Percentiles rank a stretch among this genome's conserved stretches.
These are phyloP conservation scores for Elymnias hypermnestra DNA, from an alignment of 1,140 invertebrate genomes.

Conservation along the genomic window DNA sequence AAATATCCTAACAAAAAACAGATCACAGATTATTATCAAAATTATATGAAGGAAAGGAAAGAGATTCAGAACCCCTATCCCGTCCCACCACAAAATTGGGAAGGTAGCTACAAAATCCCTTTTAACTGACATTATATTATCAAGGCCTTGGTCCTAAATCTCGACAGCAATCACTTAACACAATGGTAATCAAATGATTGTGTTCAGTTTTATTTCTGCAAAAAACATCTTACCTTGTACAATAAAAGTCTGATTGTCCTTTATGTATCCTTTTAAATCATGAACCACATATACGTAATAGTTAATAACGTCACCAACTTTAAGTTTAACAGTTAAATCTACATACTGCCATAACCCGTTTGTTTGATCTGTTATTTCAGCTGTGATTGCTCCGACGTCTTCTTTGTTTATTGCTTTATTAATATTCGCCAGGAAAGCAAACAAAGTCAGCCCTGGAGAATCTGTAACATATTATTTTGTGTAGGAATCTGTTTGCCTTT, in stretches of 20 bases:
- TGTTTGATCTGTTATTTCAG: slow-evolving; percentile 19
- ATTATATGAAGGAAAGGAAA: no score
- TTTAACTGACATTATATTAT: no score
- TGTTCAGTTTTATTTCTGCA: no score
- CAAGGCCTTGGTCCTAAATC: no score
- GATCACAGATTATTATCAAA: no score
- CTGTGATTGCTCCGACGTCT: slow-evolving; percentile 26
- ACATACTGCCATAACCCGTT: slow-evolving; percentile 45
- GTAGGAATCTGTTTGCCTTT: no score
- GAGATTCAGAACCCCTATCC: no score
- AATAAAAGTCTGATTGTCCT: slow-evolving; percentile 14
- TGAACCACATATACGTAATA: slow-evolving; percentile 61
- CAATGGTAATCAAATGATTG: no score
- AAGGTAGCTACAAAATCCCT: no score
- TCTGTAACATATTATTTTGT: slow-evolving; percentile 27
- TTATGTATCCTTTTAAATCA: slow-evolving; percentile 32
- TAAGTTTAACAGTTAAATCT: slow-evolving; percentile 34
- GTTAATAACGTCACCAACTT: slow-evolving; percentile 53
- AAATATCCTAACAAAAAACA: no score
- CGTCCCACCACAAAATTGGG: no score
- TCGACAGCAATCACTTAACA: no score
- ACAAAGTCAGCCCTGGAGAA: slow-evolving; percentile 23
- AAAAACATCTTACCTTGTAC: slow-evolving; percentile 22
- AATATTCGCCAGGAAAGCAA: slow-evolving; percentile 35
- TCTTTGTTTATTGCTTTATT: slow-evolving; percentile 24